Evolutionary conservation across 1,140 invertebrate species (phyloP), one percentile per base, ranked within the genome.

Genomic region (Stegodyphus mimosarum): DNA sequence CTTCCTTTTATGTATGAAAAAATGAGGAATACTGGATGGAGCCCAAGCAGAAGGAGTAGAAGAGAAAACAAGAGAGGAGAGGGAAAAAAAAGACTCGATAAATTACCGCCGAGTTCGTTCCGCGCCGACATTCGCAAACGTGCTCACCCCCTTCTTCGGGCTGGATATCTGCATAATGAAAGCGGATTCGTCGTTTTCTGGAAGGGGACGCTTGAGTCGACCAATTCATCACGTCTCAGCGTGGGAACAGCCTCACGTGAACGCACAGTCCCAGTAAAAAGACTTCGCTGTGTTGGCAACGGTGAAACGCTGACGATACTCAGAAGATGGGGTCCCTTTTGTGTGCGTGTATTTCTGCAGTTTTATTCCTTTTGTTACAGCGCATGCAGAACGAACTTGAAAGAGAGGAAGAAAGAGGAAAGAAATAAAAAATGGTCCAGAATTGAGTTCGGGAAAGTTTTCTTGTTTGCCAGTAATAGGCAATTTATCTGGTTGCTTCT

Each of bases 391-490:
- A 17, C 9, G 48, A 51, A 33, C 63, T 77, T 67, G 63, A 78
- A 78, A 63, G 63, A 33, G 33, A 33, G 33, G 33, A 33, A 33
- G 33, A 33, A 33, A 1, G 33, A 33, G 33, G 33, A 33, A 52
- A 10, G 50, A 50, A 69, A 79, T 69, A 79, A 79, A 79, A 79
- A 79, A 79, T 79, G 76, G 49, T 50, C 49, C 15, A 33, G 66
- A 70, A 79, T 79, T 70, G 76, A 79, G 76, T 79, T 50, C 15
- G 49, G 64, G 18, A 66, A 53, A 49, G 52, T 67, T 79, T 70
- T 79, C 76, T 53, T 79, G 76, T 70, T 79, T 79, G 76, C 64
- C 33, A 79, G 76, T 79, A 79, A 79, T 79, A 79, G 76, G 76
- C 76, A 79, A 79, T 79, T 79, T 70, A 79, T 70, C 66, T 79